Evolutionary conservation across 2,797 vertebrate species (phyloP).

Genomic region (Pseudotriccus pelzelni): DNA sequence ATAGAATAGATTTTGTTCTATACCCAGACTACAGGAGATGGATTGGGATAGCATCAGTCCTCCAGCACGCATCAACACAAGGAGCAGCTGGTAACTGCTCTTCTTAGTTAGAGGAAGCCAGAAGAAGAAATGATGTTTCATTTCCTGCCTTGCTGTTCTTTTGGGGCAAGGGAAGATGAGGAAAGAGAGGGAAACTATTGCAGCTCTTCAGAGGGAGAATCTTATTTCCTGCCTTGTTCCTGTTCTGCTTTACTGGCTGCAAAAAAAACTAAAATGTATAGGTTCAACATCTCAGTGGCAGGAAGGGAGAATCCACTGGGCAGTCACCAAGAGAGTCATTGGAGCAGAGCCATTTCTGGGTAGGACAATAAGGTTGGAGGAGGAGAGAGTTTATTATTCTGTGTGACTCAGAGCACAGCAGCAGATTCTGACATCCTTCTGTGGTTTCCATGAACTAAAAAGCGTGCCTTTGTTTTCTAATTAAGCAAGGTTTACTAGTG

Average conservation of each 20-base stretch:
- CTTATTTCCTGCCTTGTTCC: neutral
- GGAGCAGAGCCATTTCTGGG: neutral
- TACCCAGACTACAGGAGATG: neutral
- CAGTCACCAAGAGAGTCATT: neutral
- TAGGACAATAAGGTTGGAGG: neutral
- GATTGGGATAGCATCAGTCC: neutral
- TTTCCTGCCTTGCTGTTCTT: neutral
- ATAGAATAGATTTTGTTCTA: neutral
- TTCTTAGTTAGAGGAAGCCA: neutral
- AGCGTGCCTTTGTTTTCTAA: neutral
- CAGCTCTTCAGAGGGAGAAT: neutral
- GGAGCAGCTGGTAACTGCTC: neutral
- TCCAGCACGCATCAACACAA: neutral
- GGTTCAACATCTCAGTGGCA: neutral
- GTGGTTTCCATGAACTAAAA: neutral
- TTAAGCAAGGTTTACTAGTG: rapidly evolving
- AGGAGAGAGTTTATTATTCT: neutral
- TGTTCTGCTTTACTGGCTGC: neutral
- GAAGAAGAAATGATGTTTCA: neutral
- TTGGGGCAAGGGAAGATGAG: neutral
- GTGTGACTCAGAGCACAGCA: neutral
- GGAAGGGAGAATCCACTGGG: neutral
- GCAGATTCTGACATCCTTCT: neutral
- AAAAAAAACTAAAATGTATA: neutral
- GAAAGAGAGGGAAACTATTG: neutral